Conservation (phyloP, 2,888 invertebrate genomes). For the Blomia tropicalis region DNA sequence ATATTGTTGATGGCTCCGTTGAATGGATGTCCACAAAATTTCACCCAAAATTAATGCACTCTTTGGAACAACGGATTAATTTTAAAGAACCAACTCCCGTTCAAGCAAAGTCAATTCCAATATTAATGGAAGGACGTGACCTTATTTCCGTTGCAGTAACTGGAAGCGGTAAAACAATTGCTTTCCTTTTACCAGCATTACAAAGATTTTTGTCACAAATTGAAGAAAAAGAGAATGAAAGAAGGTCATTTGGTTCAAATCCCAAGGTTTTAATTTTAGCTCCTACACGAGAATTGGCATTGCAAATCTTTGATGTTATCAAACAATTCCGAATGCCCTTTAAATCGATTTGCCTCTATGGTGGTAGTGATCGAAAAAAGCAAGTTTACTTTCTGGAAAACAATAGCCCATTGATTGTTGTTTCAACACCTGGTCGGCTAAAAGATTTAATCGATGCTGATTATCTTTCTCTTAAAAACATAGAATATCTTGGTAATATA, state of each 20-base stretch:
- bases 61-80: too few species aligned
- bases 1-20: too few species aligned
- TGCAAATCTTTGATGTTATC: conserved; percentile 81
- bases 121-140: conserved; percentile 72
- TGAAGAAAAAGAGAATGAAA: conserved; percentile 33
- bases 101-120: conserved; percentile 75
- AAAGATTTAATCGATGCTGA: conserved; percentile 51
- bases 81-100: conserved; percentile 75
- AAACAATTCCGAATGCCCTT: conserved; percentile 76
- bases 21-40: too few species aligned
- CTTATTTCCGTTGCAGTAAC: conserved; percentile 83
- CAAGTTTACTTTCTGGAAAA: conserved; percentile 51
- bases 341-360: conserved; percentile 73
- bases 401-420: conserved; percentile 48
- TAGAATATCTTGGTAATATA: conserved; percentile 10
- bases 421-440: conserved; percentile 82
- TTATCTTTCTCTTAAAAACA: background rate
- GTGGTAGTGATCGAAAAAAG: conserved; percentile 62
- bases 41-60: too few species aligned
- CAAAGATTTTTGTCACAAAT: background rate
- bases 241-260: conserved; percentile 51
- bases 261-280: conserved; percentile 75
- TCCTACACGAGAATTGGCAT: conserved; percentile 70
- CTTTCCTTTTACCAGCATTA: conserved; percentile 68
- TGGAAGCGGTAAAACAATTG: conserved; percentile 70